Evolutionary conservation across 2,888 invertebrate genomes (phyloP).

Genomic region (Tenthredo mesomela): DNA sequence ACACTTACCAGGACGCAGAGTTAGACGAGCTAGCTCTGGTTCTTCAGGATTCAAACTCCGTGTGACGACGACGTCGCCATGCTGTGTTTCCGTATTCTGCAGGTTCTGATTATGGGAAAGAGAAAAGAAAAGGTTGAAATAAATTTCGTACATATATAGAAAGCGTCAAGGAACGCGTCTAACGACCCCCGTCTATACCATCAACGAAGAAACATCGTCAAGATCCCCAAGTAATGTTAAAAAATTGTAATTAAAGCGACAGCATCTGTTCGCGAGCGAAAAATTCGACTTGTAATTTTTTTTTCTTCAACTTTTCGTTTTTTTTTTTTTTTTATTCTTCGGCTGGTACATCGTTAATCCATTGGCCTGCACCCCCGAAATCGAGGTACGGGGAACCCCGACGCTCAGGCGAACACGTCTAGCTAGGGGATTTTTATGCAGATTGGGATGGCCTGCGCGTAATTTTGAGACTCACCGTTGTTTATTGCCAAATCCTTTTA

Average conservation of each 20-base stretch:
- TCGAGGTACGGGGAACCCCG: slow-evolving; percentile 49
- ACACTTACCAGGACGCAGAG: slow-evolving; percentile 70
- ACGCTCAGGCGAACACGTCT: slow-evolving; percentile 44
- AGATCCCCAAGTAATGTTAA: background rate
- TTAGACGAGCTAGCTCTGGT: slow-evolving; percentile 54
- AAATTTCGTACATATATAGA: background rate
- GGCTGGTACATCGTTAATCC: slow-evolving; percentile 69
- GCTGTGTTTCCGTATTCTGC: slow-evolving; percentile 57
- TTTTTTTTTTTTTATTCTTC: slow-evolving; percentile 56
- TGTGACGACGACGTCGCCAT: slow-evolving; percentile 47
- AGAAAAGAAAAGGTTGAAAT: slow-evolving; percentile 12
- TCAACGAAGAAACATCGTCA: background rate
- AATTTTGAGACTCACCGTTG: slow-evolving; percentile 72
- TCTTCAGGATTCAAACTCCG: slow-evolving; percentile 60
- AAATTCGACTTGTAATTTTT: slow-evolving; percentile 55
- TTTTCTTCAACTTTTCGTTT: slow-evolving; percentile 11
- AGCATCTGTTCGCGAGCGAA: slow-evolving; percentile 58
- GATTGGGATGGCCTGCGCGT: slow-evolving; percentile 66
- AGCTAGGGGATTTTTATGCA: slow-evolving; percentile 67
- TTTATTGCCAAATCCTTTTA: slow-evolving; percentile 77
- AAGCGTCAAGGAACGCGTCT: background rate
- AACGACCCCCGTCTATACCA: background rate
- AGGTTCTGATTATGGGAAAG: slow-evolving; percentile 60
- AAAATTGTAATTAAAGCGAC: slow-evolving; percentile 71
- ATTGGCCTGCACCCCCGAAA: slow-evolving; percentile 62